Evolutionary conservation across 2,888 invertebrate genomes (phyloP), one percentile per base, ranked within the genome.

Genomic region (Apotomis capreana): DNA sequence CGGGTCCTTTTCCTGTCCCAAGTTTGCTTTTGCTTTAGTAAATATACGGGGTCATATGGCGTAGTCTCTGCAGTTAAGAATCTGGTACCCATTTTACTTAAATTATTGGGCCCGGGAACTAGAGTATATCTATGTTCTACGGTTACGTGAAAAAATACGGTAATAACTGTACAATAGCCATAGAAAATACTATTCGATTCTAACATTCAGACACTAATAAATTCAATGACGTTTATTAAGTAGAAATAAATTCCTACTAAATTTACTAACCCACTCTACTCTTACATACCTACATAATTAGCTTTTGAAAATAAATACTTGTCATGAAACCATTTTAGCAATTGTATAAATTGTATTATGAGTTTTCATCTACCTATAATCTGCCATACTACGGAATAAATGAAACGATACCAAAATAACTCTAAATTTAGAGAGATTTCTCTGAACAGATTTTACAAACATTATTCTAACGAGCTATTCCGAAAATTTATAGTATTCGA

Each of bases 1-100:
- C 82, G 84, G 80, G 70, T 76, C 78, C 78, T 84, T 82, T 84
- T 85, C 81, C 79, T 76, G 78, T 78, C 79, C 70, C 76, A 76
- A 72, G 52, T 52, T 68, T 26, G 63, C 36, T 54, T 37, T 68
- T 59, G 44, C 15, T 63, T 12, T 46, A 46, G 15, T 57, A 52
- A 58, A 63, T 58, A 59, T 63, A 62, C n/a, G 15, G 52, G 26
- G 36, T 26, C 52, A 52, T 63, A 51, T 57, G 37, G 3, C 37
- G 36, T 26, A 36, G 52, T 46, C n/a, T 54, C 59, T 49, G 12
- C 26, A 26, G 26, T 26, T 6, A 9, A n/a, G 12, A 6, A 67
- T 15, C 58, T 46, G 26, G 12, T 37, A 12, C 15, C 54, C 44
- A 54, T 5, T 10, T 4, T 55, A 49, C 49, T 49, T 6, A 49